Base-by-base conservation (phyloP, 2,888 invertebrate species). In the Caenorhabditis sinica region DNA sequence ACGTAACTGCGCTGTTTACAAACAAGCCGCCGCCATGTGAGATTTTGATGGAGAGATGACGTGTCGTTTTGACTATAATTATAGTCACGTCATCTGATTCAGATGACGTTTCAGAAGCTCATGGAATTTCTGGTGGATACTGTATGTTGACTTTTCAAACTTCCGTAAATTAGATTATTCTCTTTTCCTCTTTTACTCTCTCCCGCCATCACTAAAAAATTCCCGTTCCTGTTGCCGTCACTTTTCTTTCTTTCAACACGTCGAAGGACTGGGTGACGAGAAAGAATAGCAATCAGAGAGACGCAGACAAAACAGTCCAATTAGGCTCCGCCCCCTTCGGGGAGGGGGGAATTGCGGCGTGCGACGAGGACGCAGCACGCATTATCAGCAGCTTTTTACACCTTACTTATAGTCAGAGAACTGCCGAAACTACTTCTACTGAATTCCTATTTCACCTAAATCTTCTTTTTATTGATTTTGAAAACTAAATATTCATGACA, bases 351-450 rank as follows among this genome's bases (percentile, higher is more conserved):
- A 4, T 25, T 28, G 56, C 28, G 65, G 40, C 40, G 40, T 36
- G 36, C 23, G 63, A 25, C 43, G 60, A 49, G 20, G 20, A 56
- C 69, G 53, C 60, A 75, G n/a, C 43, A 23, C 76, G 68, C 40
- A 77, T 77, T 77, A 77, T 77, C 77, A 77, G 69, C 77, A 45
- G 77, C 60, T 77, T 77, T 77, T 77, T 77, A 77, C 77, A 69
- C 77, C 77, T 77, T 51, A 53, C 69, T 69, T 69, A 69, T 69
- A 58, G 43, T 53, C 25, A 28, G 4, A 40, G 43, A 43, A 56
- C 15, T 40, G 51, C 58, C 23, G 43, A 33, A 45, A 75, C 75
- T 75, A 66, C 75, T 75, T 63, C 23, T 43, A 40, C 43, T 40
- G 23, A 23, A 40, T n/a, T 15, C 40, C 13, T 36, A 9, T n/a